phyloP scores from a whole-genome alignment of 2,113 vertebrate species.

The Psilopogon haemacephalus region DNA sequence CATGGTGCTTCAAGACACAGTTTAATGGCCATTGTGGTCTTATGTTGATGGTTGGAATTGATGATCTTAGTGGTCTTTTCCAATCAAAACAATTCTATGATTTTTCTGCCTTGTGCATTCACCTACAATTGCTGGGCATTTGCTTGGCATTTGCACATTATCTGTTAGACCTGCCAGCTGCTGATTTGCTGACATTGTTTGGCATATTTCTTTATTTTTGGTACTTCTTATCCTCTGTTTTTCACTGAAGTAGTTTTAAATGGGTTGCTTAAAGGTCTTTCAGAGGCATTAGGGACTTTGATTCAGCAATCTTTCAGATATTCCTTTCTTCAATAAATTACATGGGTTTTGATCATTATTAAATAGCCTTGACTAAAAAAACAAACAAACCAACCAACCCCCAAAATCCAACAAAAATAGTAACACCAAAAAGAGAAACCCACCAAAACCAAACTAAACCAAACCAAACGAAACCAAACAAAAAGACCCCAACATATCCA shows the following conservation, averaged over 20 bases:
- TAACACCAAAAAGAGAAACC: no score
- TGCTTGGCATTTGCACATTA: background rate
- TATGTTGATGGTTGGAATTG: no score
- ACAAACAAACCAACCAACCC: background rate
- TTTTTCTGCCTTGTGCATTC: background rate
- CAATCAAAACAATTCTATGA: no score
- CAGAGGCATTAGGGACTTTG: background rate
- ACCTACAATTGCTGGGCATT: background rate
- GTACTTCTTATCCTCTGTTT: background rate
- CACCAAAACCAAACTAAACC: no score
- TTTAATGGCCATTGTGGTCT: no score
- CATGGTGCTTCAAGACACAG: no score
- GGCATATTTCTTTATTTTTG: background rate
- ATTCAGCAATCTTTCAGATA: background rate
- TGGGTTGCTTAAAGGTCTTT: background rate
- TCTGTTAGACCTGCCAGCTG: background rate
- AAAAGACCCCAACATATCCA: background rate
- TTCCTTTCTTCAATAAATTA: background rate
- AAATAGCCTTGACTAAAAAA: background rate
- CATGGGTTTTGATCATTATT: background rate
- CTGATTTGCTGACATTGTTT: background rate
- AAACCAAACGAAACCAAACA: no score
- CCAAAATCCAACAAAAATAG: no score
- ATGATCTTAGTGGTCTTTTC: no score
- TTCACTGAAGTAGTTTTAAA: background rate